Conservation (phyloP, 1,140 invertebrate species). For the Drosophila pseudoananassae region DNA sequence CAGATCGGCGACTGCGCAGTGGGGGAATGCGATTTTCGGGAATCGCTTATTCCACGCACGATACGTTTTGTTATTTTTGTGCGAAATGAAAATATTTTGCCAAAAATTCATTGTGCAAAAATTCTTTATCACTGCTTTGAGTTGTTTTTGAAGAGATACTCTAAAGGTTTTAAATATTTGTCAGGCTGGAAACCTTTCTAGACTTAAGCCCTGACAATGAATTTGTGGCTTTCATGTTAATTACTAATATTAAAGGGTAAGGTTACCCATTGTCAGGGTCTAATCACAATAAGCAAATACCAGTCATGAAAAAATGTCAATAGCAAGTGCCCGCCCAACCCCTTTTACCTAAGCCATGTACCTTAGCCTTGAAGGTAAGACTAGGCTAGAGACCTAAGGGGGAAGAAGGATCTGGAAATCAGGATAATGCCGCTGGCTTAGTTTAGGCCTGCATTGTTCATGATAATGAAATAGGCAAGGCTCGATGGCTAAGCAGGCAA, state of each 20-base stretch:
- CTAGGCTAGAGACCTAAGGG: too few species aligned
- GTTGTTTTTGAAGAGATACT: neutral
- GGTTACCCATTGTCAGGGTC: neutral
- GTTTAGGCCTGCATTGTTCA: slow-evolving; percentile 43
- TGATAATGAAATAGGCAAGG: slow-evolving; percentile 53
- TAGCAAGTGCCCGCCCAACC: slow-evolving; percentile 24
- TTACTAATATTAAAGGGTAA: too few species aligned
- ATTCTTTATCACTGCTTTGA: neutral
- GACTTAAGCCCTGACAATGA: neutral
- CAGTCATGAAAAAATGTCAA: slow-evolving; percentile 59
- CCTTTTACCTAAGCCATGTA: neutral
- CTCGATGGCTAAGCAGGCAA: slow-evolving; percentile 46
- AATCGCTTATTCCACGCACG: slow-evolving; percentile 46
- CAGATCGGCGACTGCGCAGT: slow-evolving; percentile 39
- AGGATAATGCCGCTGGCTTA: slow-evolving; percentile 30
- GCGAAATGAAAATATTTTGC: slow-evolving; percentile 33
- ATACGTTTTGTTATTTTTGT: slow-evolving; percentile 43
- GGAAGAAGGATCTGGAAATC: slow-evolving; percentile 2
- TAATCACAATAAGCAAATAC: slow-evolving; percentile 14
- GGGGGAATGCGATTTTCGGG: slow-evolving; percentile 3
- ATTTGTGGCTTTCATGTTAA: neutral
- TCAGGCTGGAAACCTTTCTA: neutral
- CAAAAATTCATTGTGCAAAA: slow-evolving; percentile 34
- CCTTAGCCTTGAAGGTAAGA: slow-evolving; percentile 54
- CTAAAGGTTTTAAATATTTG: neutral